These are phyloP conservation scores for Malachius bipustulatus DNA, from an alignment of 2,888 invertebrate genomes.

Conservation along the genomic window DNA sequence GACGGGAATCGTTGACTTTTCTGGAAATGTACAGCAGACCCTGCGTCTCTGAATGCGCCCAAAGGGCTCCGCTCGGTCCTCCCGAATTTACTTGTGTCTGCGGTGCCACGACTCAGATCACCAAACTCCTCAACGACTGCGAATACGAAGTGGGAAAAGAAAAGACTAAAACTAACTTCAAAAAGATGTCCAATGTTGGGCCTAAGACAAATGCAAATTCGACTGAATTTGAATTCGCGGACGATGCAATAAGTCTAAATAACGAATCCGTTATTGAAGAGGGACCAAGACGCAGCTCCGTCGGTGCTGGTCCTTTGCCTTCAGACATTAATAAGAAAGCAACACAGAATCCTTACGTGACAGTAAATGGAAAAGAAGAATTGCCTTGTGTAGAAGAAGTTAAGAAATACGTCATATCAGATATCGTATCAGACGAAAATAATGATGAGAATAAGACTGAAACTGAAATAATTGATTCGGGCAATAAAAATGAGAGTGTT, in stretches of 20 bases:
- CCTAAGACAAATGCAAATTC: slow-evolving; percentile 25
- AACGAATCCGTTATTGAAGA: slow-evolving; percentile 27
- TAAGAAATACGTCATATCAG: slow-evolving; percentile 26
- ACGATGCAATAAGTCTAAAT: slow-evolving; percentile 36
- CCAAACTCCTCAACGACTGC: slow-evolving; percentile 29
- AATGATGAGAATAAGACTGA: slow-evolving; percentile 21
- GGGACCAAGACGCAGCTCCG: slow-evolving; percentile 28
- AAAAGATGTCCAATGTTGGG: slow-evolving; percentile 23
- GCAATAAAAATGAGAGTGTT: slow-evolving; percentile 15
- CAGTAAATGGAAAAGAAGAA: slow-evolving; percentile 60
- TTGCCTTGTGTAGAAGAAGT: slow-evolving; percentile 44
- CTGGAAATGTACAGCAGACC: slow-evolving; percentile 48
- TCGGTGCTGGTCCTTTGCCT: slow-evolving; percentile 34
- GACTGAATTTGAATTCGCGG: slow-evolving; percentile 35
- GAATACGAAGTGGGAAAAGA: slow-evolving; percentile 43
- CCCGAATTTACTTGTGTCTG: slow-evolving; percentile 31
- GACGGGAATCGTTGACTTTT: slow-evolving; percentile 34
- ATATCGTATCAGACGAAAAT: slow-evolving; percentile 17
- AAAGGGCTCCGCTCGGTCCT: slow-evolving; percentile 34
- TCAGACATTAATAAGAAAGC: slow-evolving; percentile 23
- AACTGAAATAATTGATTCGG: slow-evolving; percentile 16
- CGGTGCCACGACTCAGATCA: slow-evolving; percentile 24
- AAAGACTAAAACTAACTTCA: slow-evolving; percentile 22
- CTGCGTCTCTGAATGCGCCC: slow-evolving; percentile 30
- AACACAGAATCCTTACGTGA: slow-evolving; percentile 43